phyloP scores from a whole-genome alignment of 30 jellyfish, hydroid and myxozoan species.

The Euphysa ruthae region DNA sequence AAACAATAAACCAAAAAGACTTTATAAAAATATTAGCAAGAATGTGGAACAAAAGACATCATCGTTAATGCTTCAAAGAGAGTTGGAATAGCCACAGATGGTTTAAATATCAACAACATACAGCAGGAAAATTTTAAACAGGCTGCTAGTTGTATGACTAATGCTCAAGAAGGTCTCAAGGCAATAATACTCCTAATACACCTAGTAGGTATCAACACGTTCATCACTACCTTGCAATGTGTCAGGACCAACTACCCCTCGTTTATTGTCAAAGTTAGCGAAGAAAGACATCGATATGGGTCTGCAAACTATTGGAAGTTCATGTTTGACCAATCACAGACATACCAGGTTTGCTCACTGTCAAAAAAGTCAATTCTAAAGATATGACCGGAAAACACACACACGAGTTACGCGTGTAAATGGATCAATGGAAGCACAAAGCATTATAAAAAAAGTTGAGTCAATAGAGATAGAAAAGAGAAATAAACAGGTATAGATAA shows the following conservation, averaged over 20 bases:
- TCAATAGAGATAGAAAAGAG: not conserved
- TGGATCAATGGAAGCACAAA: conserved; percentile 11
- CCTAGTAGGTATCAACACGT: conserved; percentile 10
- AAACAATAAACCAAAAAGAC: conserved; percentile 21
- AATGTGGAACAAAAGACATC: conserved; percentile 20
- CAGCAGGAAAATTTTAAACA: conserved; percentile 25
- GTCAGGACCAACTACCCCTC: conserved; percentile 2
- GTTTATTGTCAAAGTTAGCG: not conserved
- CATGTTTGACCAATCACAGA: not conserved
- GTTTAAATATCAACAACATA: conserved; percentile 11
- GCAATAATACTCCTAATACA: not conserved
- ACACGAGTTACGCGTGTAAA: not conserved
- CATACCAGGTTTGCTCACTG: too few species aligned
- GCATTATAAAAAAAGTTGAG: not conserved
- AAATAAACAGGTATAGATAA: not conserved
- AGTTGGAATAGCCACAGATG: not conserved
- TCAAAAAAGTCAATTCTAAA: not conserved
- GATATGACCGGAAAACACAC: conserved; percentile 3
- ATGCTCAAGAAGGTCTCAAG: not conserved
- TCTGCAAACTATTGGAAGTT: conserved; percentile 8
- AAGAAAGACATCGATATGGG: not conserved
- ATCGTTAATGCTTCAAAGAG: not conserved
- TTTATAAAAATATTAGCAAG: conserved; percentile 9
- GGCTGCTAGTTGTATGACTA: not conserved
- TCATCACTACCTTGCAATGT: not conserved